Conservation (phyloP, 1,140 invertebrate genomes). For the Procambarus clarkii region DNA sequence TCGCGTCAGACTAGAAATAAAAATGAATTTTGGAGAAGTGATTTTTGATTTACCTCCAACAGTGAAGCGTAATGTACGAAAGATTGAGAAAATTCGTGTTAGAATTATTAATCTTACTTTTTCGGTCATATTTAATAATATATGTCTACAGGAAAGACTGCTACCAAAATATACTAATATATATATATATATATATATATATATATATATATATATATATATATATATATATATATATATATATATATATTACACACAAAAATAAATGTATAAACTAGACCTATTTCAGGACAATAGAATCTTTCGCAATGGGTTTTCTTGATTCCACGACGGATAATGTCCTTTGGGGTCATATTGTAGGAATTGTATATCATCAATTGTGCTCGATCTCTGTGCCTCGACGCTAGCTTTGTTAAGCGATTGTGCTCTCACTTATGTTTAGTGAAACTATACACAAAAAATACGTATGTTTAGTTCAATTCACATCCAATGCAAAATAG, state of each 20-base stretch:
- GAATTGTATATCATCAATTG: neutral
- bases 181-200: no score
- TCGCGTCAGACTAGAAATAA: no score
- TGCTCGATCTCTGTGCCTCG: neutral
- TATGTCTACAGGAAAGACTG: no score
- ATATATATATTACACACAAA: neutral
- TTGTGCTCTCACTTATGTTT: neutral
- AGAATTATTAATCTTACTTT: no score
- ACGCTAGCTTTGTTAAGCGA: neutral
- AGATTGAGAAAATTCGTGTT: no score
- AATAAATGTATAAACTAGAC: neutral
- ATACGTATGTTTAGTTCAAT: neutral
- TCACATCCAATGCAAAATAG: neutral
- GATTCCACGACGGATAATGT: slow-evolving; percentile 5
- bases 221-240: neutral
- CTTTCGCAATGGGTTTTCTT: neutral
- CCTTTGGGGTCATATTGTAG: neutral
- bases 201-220: no score
- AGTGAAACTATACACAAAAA: no score
- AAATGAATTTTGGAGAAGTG: no score
- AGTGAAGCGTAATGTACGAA: no score
- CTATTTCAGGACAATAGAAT: neutral
- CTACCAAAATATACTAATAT: no score
- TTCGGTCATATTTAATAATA: no score
- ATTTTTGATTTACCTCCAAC: no score